Evolutionary conservation across 2,113 vertebrate species (phyloP), one percentile per base, ranked within the genome.

Genomic region (Pluvialis apricaria): DNA sequence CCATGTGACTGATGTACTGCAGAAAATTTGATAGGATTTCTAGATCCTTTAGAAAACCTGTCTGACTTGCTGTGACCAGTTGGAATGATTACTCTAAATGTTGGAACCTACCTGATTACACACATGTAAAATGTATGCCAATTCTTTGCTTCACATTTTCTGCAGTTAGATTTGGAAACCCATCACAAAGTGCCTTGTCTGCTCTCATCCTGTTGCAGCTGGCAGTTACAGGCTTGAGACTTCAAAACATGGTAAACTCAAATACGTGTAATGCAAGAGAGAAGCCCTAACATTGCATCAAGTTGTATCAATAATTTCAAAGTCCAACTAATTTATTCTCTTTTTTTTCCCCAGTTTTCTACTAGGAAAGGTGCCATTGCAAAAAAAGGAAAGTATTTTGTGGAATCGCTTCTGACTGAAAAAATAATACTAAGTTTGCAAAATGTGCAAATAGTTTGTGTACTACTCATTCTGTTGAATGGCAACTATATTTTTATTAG

Each of bases 391-490:
- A 49, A 72, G 17, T 75, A 62, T 84, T 88, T 31, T 57, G 11
- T 66, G 57, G 78, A 79, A 85, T 73, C 65, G 10, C n/a, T 91
- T 93, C 47, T 29, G 12, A 77, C 70, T 90, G 66, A 92, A 78
- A 92, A 78, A 94, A 61, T 38, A 80, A 80, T 55, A 68, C 42
- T 91, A 69, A 78, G 66, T 96, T 95, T 96, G 82, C 88, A 92
- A 88, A 64, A 84, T 38, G 8, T 93, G 91, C 94, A 94, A 88
- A 90, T 79, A 78, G 62, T 91, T 84, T 88, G 69, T 76, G 64
- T 84, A 38, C 28, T 88, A 25, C 89, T 94, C 89, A 94, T 97
- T 97, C 94, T 96, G 78, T 95, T 92, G 92, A 95, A 96, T 91
- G 75, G 69, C 42, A 95, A 78, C 69, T 62, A 8, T 54, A 55